Conservation (phyloP, 2,113 vertebrate species). For the Pituophis catenifer region DNA sequence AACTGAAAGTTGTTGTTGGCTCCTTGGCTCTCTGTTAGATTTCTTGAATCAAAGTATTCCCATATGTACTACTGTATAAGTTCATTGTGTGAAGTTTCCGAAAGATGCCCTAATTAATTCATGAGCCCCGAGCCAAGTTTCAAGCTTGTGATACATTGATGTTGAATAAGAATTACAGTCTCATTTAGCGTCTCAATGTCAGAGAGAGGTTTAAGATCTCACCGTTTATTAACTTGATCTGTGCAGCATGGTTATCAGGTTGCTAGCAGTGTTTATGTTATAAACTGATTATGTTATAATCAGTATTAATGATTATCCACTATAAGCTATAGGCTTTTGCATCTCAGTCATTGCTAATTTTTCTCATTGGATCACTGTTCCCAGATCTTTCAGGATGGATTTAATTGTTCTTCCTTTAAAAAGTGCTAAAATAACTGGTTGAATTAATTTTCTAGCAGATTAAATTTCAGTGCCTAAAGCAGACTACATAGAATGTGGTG, state of each 20-base stretch:
- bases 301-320: neutral
- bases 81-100: neutral
- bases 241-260: neutral
- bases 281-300: neutral
- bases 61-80: neutral
- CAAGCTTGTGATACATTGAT: neutral
- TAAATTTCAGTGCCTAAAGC: neutral
- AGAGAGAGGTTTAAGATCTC: neutral
- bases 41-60: neutral
- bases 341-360: neutral
- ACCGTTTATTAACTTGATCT: neutral
- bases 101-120: too few relatives aligned
- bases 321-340: neutral
- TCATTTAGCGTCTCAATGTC: neutral
- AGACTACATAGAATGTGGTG: neutral
- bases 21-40: neutral
- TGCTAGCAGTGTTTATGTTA: neutral
- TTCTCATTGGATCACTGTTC: neutral
- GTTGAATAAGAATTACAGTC: neutral
- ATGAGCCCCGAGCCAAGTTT: too few relatives aligned
- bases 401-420: neutral
- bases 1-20: neutral
- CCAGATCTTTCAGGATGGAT: neutral
- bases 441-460: neutral
- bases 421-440: neutral